Conservation (phyloP, 2,888 invertebrate species). For the Epistrophella euchroma region DNA sequence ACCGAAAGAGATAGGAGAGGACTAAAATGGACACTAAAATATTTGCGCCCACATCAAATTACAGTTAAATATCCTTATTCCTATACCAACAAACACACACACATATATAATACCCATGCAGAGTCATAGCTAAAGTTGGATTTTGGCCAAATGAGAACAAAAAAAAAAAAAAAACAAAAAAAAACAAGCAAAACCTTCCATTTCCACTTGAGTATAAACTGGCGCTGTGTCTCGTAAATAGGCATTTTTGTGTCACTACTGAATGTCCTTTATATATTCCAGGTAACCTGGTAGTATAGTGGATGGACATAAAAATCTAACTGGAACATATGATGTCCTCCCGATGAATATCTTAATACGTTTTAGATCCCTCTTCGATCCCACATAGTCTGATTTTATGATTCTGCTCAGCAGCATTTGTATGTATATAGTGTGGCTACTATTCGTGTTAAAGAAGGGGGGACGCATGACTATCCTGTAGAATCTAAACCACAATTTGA, state of each 20-base stretch:
- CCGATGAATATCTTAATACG: constrained; percentile 76
- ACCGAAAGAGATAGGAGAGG: constrained; percentile 74
- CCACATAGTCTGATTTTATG: constrained; percentile 61
- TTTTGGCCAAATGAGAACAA: constrained; percentile 28
- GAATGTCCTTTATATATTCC: constrained; percentile 63
- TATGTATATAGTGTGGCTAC: constrained; percentile 24
- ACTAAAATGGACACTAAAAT: constrained; percentile 83
- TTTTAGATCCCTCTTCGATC: constrained; percentile 72
- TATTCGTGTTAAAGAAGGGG: constrained; percentile 25
- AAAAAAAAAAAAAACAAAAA: constrained; percentile 9
- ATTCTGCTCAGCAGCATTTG: constrained; percentile 58
- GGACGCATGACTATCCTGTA: neutral
- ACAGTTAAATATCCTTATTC: constrained; percentile 46
- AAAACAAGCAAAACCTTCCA: constrained; percentile 11
- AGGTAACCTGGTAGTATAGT: constrained; percentile 58
- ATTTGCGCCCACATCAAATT: constrained; percentile 78
- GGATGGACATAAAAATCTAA: constrained; percentile 71
- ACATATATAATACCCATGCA: neutral
- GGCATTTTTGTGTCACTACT: constrained; percentile 74
- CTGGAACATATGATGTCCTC: constrained; percentile 75
- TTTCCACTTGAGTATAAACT: constrained; percentile 56
- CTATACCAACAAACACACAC: constrained; percentile 1
- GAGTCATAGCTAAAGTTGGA: constrained; percentile 19
- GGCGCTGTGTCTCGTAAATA: constrained; percentile 68
- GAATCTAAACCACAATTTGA: constrained; percentile 22